Conservation (phyloP, 2,113 vertebrate genomes). For the Antechinus flavipes region DNA sequence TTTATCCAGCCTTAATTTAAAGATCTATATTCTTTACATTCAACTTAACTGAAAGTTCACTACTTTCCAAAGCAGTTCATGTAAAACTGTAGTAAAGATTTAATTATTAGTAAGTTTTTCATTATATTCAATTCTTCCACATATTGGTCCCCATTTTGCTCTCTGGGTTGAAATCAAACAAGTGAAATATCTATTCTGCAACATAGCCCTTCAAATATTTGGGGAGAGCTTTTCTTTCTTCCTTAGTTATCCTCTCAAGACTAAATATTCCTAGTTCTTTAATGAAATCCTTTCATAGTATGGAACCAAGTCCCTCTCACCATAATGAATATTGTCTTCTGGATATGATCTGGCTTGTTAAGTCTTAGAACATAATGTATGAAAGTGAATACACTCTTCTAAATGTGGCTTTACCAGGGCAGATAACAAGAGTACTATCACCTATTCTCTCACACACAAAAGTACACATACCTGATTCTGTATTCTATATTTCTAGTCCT, state of each 20-base stretch:
- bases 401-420: not conserved
- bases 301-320: not conserved
- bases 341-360: not conserved
- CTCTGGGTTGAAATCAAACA: not conserved
- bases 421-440: not conserved
- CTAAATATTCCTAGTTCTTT: not conserved
- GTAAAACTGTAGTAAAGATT: not conserved
- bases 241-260: not conserved
- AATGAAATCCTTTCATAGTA: not conserved
- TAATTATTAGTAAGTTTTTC: not conserved
- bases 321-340: not conserved
- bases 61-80: not conserved
- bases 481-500: not conserved
- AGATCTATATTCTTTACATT: not conserved
- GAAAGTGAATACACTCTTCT: not conserved
- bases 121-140: not conserved
- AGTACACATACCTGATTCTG: not conserved
- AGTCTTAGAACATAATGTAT: not conserved
- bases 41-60: not conserved
- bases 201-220: not conserved
- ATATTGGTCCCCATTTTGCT: not conserved
- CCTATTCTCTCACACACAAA: too few species aligned
- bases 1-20: not conserved
- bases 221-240: not conserved
- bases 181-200: not conserved